These are phyloP conservation scores for Drosophila aff. DNA, from an alignment of 1,140 invertebrate species.

Conservation along the genomic window DNA sequence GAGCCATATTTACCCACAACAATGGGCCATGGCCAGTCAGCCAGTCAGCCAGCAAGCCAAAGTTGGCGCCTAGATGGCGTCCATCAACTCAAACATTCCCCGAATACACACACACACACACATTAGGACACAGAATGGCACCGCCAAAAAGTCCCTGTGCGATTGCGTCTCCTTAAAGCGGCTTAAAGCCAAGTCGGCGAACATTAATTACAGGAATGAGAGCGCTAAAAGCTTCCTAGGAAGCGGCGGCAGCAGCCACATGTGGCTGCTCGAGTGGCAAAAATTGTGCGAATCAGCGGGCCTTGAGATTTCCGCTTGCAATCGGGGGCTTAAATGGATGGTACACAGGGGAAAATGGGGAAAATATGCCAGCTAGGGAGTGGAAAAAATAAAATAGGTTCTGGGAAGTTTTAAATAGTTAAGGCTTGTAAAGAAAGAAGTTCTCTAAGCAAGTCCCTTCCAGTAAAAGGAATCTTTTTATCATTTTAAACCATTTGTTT, in stretches of 20 bases:
- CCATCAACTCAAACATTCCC: conserved; percentile 39
- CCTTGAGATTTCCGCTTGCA: conserved; percentile 41
- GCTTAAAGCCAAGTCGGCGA: conserved; percentile 31
- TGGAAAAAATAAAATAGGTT: too few species aligned
- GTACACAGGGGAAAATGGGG: not conserved
- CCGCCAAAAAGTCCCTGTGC: conserved; percentile 1
- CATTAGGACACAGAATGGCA: not conserved
- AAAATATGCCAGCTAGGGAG: not conserved
- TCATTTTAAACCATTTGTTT: not conserved
- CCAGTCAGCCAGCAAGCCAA: conserved; percentile 45
- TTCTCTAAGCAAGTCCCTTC: too few species aligned
- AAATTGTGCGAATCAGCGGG: conserved; percentile 46
- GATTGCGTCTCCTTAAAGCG: conserved; percentile 26
- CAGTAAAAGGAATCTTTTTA: too few species aligned
- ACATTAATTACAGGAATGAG: conserved; percentile 52
- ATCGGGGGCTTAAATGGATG: conserved; percentile 27
- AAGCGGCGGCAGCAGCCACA: conserved; percentile 13
- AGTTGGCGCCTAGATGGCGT: conserved; percentile 52
- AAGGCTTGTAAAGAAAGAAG: too few species aligned
- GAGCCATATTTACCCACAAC: conserved; percentile 46
- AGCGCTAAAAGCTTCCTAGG: conserved; percentile 37
- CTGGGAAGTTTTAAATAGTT: too few species aligned
- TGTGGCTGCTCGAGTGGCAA: conserved; percentile 43
- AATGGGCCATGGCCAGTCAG: conserved; percentile 50
- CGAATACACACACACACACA: conserved; percentile 3